These are phyloP conservation scores for Oncorhynchus gorbuscha DNA, from an alignment of 2,113 vertebrate species.

Conservation along the genomic window DNA sequence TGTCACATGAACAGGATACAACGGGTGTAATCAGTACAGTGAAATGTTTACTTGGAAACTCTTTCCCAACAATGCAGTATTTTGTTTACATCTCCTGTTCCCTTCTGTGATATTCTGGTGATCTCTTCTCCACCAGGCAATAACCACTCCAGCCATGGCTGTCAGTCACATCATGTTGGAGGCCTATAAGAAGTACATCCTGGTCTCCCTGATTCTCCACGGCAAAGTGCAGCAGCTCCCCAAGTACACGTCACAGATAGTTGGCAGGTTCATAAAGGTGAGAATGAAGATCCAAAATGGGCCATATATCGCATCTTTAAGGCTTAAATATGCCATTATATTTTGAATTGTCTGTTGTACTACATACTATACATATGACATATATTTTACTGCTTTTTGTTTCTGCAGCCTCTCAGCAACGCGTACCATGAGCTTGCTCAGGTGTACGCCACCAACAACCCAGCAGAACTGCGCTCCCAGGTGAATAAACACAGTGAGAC, in stretches of 20 bases:
- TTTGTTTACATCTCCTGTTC: neutral
- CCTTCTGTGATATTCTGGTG: neutral
- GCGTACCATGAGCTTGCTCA: slow-evolving; percentile 97
- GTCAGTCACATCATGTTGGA: slow-evolving; percentile 99
- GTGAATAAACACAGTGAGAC: slow-evolving; percentile 95
- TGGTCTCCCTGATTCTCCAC: slow-evolving; percentile 97
- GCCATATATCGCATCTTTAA: neutral
- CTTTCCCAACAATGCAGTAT: too few relatives aligned
- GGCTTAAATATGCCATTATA: neutral
- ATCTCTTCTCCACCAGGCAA: slow-evolving; percentile 76
- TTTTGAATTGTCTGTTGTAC: neutral
- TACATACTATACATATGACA: neutral
- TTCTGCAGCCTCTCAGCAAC: slow-evolving; percentile 91
- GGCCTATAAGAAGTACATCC: slow-evolving; percentile 98
- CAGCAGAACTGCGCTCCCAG: slow-evolving; percentile 87
- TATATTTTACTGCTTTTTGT: neutral
- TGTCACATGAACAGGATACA: neutral
- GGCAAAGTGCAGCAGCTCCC: slow-evolving; percentile 97
- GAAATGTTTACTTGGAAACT: too few relatives aligned
- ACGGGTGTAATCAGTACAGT: neutral
- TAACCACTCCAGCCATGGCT: slow-evolving; percentile 99
- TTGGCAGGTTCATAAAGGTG: slow-evolving; percentile 98
- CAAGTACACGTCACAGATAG: slow-evolving; percentile 98
- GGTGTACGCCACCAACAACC: slow-evolving; percentile 96
- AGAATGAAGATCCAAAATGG: neutral